Base-by-base conservation (phyloP, 2,888 invertebrate species). In the Tetranychus piercei region DNA sequence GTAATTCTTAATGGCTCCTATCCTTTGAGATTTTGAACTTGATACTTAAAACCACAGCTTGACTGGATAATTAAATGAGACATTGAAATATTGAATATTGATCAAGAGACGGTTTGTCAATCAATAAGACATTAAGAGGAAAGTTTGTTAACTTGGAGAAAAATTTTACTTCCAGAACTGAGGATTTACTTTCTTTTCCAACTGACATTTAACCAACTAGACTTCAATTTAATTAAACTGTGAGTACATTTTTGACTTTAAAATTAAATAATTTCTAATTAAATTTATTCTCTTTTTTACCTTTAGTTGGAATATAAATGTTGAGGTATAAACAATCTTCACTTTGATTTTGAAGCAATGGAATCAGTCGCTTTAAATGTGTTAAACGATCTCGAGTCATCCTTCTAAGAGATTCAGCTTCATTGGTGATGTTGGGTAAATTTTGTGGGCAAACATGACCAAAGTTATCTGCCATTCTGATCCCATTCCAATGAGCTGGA, bases 281-380 rank as follows among this genome's bases (percentile, higher is more conserved):
- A 34, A 34, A 34, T 34, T 34, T 34, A 34, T 9, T 55, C 15
- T 55, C 55, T 55, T 15, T 69, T 88, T 87, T 84, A 94, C 94
- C 94, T 88, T 91, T 89, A 43, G 90, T 89, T 7, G 96, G 95
- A 9, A 94, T 90, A 84, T 92, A 97, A 81, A 97, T 90, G 83
- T 97, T 97, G 84, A 97, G 87, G 82, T 93, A 94, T 77, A 97
- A 87, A 82, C 97, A 97, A 84, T 97, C 96, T 85, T 97, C 97
- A 80, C 92, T 92, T 85, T 96, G 94, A 82, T 94, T 91, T 82
- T 88, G 88, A 80, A 96, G 85, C 81, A 80, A 81, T 1, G 83
- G 81, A 8, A 81, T 78, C 66, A 85, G 78, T 70, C 82, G 80
- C 75, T 81, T 80, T 18, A 83, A 78, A 75, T 82, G 81, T 45